Evolutionary conservation across 2,113 vertebrate genomes (phyloP).

Genomic region (Machaerirhynchus nigripectus): DNA sequence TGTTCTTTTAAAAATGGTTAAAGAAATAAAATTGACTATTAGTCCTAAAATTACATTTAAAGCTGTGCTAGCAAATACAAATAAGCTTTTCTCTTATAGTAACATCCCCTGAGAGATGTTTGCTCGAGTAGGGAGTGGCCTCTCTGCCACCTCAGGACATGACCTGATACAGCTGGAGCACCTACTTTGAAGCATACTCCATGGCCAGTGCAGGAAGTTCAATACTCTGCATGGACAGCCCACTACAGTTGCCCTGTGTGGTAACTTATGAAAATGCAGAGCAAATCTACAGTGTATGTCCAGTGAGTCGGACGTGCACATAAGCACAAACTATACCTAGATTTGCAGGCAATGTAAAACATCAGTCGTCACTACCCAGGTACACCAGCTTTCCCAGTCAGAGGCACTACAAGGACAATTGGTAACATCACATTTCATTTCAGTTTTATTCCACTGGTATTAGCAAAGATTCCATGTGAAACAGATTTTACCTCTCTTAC

Average conservation of each 20-base stretch:
- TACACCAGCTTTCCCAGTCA: not conserved
- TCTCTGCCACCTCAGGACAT: not conserved
- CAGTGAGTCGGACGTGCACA: not conserved
- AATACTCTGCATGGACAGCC: not conserved
- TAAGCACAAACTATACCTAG: not conserved
- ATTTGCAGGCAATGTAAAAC: not conserved
- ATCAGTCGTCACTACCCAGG: not conserved
- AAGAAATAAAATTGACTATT: not conserved
- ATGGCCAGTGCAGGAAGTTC: not conserved
- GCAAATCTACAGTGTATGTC: not conserved
- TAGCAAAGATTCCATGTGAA: accelerated
- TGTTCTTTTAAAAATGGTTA: not conserved
- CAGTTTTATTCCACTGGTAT: not conserved
- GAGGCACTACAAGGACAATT: not conserved
- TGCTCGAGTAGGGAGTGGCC: not conserved
- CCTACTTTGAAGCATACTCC: not conserved
- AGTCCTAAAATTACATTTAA: not conserved
- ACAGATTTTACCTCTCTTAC: not conserved
- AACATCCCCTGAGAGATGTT: not conserved
- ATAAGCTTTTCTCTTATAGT: not conserved
- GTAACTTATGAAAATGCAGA: not conserved
- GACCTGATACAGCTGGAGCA: not conserved
- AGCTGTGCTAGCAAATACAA: not conserved
- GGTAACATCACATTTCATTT: not conserved
- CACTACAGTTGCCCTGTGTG: not conserved